phyloP scores from a whole-genome alignment of 35 echinoderm and acorn worm genomes.

The Holothuria glaberrima region DNA sequence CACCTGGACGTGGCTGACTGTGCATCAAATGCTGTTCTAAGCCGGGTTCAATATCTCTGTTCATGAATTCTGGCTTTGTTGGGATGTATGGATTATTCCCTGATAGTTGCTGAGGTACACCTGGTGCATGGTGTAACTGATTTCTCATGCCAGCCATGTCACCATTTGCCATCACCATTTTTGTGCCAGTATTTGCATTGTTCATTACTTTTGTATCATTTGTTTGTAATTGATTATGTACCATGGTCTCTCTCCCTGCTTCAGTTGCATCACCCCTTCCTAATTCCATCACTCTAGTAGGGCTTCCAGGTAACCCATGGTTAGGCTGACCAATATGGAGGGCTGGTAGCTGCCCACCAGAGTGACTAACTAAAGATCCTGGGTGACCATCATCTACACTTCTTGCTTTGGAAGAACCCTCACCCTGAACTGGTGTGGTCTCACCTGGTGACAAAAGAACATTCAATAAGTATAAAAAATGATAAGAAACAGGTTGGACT shows the following conservation, averaged over 20 bases:
- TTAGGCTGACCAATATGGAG: not conserved
- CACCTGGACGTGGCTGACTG: not conserved
- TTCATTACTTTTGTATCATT: not conserved
- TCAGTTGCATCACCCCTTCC: conserved; percentile 32
- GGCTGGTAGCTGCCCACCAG: too few species aligned
- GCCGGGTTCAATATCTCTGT: conserved; percentile 14
- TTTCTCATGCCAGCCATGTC: conserved; percentile 3
- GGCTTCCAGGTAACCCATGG: not conserved
- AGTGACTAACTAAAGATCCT: too few species aligned
- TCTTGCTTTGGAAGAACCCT: too few species aligned
- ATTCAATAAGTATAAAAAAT: too few species aligned
- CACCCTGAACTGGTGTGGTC: too few species aligned
- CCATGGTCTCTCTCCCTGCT: not conserved
- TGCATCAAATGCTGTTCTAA: not conserved
- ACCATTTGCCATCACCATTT: conserved; percentile 12
- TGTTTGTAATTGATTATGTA: not conserved
- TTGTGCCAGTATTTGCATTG: not conserved
- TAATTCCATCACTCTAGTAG: not conserved
- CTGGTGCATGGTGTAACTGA: not conserved
- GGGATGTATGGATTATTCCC: not conserved
- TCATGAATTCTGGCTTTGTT: not conserved
- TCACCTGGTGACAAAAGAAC: too few species aligned
- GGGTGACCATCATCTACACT: too few species aligned
- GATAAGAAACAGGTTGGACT: too few species aligned
- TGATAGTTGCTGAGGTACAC: not conserved